These are phyloP conservation scores for Hylomyscus alleni DNA, from an alignment of 2,797 vertebrate species.

Conservation along the genomic window DNA sequence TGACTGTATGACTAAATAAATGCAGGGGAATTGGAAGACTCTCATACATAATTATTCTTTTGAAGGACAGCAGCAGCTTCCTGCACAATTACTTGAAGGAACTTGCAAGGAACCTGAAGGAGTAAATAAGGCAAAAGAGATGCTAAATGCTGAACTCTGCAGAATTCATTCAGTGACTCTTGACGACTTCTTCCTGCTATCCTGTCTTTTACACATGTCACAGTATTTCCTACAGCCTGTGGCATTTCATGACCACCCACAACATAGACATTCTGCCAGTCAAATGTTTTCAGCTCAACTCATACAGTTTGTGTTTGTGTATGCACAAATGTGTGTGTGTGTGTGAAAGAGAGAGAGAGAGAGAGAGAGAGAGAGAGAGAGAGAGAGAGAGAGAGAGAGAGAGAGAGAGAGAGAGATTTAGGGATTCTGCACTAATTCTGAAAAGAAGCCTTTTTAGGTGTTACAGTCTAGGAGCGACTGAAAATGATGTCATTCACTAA, in stretches of 20 bases:
- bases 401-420: background rate
- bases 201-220: background rate
- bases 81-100: background rate
- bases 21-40: background rate
- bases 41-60: background rate
- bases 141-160: background rate
- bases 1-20: background rate
- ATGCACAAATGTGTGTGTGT: background rate
- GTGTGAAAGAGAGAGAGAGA: too few relatives aligned
- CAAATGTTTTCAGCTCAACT: background rate
- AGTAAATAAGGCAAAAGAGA: background rate
- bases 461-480: slow-evolving; percentile 22
- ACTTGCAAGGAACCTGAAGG: background rate
- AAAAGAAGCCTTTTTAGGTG: background rate
- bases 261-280: background rate
- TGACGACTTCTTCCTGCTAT: background rate
- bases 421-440: slow-evolving; percentile 17
- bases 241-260: background rate
- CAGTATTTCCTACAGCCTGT: background rate
- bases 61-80: background rate
- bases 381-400: too few relatives aligned
- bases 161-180: background rate
- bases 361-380: too few relatives aligned
- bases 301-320: background rate
- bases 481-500: slow-evolving; percentile 73